These are phyloP conservation scores for Ifrita kowaldi DNA, from an alignment of 2,113 vertebrate genomes.

Conservation along the genomic window DNA sequence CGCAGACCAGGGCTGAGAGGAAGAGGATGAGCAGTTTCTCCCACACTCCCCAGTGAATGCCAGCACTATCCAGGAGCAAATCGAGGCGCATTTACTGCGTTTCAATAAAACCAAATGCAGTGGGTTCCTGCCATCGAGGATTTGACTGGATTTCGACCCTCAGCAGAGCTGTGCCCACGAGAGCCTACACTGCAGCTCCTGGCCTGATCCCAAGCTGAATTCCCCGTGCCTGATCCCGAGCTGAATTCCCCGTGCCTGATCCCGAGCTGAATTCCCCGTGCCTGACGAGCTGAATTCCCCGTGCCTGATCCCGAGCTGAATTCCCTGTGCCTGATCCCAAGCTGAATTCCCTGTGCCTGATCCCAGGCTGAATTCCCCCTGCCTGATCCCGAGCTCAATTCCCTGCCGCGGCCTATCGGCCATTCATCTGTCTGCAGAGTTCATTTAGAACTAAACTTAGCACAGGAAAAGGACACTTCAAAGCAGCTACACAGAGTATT, in stretches of 20 bases:
- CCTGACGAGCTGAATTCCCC: neutral
- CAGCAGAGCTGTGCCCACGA: accelerated
- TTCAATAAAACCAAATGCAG: neutral
- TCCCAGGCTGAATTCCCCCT: neutral
- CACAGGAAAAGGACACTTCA: constrained; percentile 47
- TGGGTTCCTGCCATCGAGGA: accelerated
- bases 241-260: neutral
- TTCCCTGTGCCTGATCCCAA: neutral
- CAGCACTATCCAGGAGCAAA: neutral
- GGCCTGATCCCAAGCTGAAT: neutral
- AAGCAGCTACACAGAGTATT: neutral
- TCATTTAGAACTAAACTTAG: neutral
- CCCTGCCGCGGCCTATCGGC: neutral
- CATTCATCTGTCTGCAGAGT: neutral
- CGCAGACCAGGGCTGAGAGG: neutral
- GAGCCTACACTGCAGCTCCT: accelerated
- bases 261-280: neutral
- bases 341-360: neutral
- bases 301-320: neutral
- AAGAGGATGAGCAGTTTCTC: neutral
- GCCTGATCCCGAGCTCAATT: neutral
- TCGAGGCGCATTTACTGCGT: neutral
- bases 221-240: neutral
- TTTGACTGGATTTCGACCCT: neutral
- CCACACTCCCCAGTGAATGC: neutral